Evolutionary conservation across 2,113 vertebrate genomes (phyloP), one percentile per base, ranked within the genome.

Genomic region (Microtus richardsoni): DNA sequence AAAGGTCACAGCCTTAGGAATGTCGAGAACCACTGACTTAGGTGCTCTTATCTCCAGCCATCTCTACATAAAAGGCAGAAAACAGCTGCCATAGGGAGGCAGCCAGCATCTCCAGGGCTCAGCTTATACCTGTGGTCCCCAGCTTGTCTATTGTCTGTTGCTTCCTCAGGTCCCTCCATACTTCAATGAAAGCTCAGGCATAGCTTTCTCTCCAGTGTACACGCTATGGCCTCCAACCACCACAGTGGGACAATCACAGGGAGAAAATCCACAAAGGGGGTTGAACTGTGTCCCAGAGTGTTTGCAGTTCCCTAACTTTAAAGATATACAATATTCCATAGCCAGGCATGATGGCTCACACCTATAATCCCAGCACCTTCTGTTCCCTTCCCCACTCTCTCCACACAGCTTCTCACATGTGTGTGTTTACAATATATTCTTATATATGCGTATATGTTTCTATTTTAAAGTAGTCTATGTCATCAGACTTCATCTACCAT

Each of bases 251-350:
- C 97, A 91, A 44, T 78, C 73, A 92, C 82, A 91, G 91, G 88
- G 95, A 95, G 96, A 91, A 92, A 96, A 82, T 86, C 73, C 68
- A 94, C 80, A 83, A 44, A 93, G 89, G 73, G 41, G 36, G n/a
- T 78, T 47, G n/a, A 86, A 88, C 93, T 91, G 91, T 86, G 85
- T 78, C 86, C 95, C 73, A 11, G 71, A 96, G 73, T 92, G 52
- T 44, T 95, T 97, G 96, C 83, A 78, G 68, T 94, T 97, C 95
- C 80, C 91, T 95, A 70, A 74, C 82, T 95, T 96, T 54, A 41
- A 89, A 94, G 74, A n/a, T 28, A 0, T 33, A 19, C 47, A 83
- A 64, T 7, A 22, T 87, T 79, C 91, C 49, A 13, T 14, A 78
- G 78, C 92, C 78, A 88, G 83, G 30, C 68, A 75, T 74, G 39